Conservation (phyloP, 2,113 vertebrate species). For the Anseranas semipalmata region DNA sequence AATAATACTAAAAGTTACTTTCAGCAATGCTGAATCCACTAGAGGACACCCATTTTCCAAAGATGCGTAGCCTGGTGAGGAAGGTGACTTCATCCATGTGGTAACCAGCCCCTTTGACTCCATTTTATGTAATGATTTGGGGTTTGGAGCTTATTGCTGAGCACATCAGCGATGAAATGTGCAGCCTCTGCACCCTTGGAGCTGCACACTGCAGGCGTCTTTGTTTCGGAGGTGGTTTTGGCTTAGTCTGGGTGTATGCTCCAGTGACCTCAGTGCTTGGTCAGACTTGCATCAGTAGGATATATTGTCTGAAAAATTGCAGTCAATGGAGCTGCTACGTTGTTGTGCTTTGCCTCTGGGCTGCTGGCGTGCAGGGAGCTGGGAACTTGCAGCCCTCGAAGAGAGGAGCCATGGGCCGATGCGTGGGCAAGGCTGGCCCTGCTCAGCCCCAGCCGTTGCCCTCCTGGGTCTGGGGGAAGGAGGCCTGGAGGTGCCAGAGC, state of each 20-base stretch:
- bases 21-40: neutral
- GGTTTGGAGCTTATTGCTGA: neutral
- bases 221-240: neutral
- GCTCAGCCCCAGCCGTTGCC: too few species aligned
- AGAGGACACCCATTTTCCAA: neutral
- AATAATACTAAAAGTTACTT: neutral
- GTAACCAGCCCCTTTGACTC: neutral
- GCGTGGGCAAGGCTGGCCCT: neutral
- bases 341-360: neutral
- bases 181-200: neutral
- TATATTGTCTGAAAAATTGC: neutral
- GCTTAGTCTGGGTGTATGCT: rapidly evolving
- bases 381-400: rapidly evolving
- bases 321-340: rapidly evolving
- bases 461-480: neutral
- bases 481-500: too few species aligned
- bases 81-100: neutral
- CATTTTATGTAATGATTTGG: neutral
- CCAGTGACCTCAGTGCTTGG: rapidly evolving
- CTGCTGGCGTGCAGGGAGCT: neutral
- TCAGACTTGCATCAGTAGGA: neutral
- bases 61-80: neutral
- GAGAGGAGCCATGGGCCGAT: neutral
- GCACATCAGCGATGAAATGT: rapidly evolving
- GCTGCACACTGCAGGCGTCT: rapidly evolving